phyloP scores from a whole-genome alignment of 2,888 invertebrate species.

The Dryobotodes eremita region DNA sequence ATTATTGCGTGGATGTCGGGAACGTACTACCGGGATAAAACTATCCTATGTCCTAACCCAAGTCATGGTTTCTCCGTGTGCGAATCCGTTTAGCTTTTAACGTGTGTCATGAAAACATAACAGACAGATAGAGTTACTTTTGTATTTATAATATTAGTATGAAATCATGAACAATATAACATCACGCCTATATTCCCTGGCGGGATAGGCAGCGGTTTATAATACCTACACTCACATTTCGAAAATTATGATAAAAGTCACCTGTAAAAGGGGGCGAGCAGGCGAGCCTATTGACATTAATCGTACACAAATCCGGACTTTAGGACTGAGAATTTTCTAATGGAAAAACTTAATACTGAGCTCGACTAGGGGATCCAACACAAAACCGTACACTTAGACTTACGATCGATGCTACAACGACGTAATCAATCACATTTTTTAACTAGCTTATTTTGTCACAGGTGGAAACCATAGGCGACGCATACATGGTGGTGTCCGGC shows the following conservation, averaged over 20 bases:
- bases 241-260: no score
- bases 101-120: no score
- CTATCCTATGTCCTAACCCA: background rate
- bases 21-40: background rate
- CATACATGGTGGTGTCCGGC: constrained; percentile 97
- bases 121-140: background rate
- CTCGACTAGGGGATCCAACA: no score
- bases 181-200: background rate
- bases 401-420: no score
- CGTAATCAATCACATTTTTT: background rate
- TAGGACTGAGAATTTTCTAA: background rate
- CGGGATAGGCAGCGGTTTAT: background rate
- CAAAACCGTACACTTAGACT: no score
- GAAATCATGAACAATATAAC: background rate
- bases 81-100: background rate
- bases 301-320: background rate
- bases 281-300: background rate
- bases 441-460: constrained; percentile 77
- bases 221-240: background rate
- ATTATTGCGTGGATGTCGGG: background rate
- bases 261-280: no score
- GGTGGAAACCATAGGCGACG: constrained; percentile 97
- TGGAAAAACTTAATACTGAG: background rate
- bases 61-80: background rate
- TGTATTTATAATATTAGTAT: no score